A percentile compares a stretch with the other conserved stretches of the same genome.
Conservation (phyloP, 2,113 vertebrate species). For the Melozone crissalis region DNA sequence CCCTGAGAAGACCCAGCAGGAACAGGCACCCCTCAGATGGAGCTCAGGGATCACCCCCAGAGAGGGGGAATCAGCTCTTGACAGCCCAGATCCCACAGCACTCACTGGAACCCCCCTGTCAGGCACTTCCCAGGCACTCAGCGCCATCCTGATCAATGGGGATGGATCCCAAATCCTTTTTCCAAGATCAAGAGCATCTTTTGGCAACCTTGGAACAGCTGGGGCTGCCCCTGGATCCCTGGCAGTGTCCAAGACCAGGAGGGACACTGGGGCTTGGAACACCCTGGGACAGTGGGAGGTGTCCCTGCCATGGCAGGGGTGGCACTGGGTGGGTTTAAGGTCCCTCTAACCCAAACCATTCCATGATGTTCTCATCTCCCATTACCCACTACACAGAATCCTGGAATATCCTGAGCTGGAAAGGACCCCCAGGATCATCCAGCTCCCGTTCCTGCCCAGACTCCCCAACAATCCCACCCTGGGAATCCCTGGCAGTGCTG, state of each 20-base stretch:
- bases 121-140: neutral
- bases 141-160: neutral
- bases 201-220: neutral
- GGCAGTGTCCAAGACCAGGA: neutral
- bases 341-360: neutral
- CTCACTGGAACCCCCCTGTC: rapidly evolving
- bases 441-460: neutral
- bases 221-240: neutral
- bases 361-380: neutral
- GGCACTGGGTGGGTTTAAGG: rapidly evolving
- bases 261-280: neutral
- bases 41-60: neutral
- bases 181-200: neutral
- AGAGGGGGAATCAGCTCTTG: neutral
- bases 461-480: neutral
- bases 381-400: neutral
- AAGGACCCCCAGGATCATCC: neutral
- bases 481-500: neutral
- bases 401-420: neutral
- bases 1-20: neutral
- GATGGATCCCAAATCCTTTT: neutral
- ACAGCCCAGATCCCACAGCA: neutral
- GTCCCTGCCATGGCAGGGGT: neutral
- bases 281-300: neutral
- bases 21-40: neutral